These are phyloP conservation scores for Prunella himalayana DNA, from an alignment of 2,113 vertebrate species.

Conservation along the genomic window DNA sequence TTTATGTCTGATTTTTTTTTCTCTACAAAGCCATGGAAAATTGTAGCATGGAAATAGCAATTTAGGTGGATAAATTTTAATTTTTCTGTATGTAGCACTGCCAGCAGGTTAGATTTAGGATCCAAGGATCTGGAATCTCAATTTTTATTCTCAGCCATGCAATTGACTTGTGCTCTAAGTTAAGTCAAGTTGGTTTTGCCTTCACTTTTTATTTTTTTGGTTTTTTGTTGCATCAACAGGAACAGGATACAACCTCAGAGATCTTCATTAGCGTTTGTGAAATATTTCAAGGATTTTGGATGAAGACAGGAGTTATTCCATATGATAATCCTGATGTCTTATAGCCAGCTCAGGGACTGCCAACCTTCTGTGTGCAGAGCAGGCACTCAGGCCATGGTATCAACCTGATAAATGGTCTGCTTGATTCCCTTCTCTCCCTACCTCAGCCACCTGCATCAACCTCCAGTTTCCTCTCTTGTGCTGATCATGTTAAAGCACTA, in stretches of 20 bases:
- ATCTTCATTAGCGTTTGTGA: not conserved
- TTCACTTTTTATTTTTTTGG: not conserved
- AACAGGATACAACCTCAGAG: not conserved
- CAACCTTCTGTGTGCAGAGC: not conserved
- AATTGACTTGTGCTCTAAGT: not conserved
- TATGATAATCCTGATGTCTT: not conserved
- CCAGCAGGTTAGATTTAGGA: not conserved
- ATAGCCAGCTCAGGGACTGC: not conserved
- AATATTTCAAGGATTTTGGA: not conserved
- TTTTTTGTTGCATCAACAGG: not conserved
- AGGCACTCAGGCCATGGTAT: not conserved
- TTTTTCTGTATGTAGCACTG: not conserved
- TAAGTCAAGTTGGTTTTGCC: not conserved
- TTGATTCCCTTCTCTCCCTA: not conserved
- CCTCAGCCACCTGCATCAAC: not conserved
- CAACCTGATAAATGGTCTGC: fast-evolving
- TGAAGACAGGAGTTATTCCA: not conserved
- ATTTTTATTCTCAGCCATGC: not conserved
- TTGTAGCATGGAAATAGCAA: not conserved
- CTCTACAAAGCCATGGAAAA: not conserved
- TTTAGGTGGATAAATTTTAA: not conserved
- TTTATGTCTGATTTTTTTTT: not conserved
- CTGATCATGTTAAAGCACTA: not conserved
- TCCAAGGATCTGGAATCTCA: not conserved
- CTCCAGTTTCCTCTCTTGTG: not conserved